Evolutionary conservation across 2,797 vertebrate genomes (phyloP).

Genomic region (Urosaurus nigricauda): DNA sequence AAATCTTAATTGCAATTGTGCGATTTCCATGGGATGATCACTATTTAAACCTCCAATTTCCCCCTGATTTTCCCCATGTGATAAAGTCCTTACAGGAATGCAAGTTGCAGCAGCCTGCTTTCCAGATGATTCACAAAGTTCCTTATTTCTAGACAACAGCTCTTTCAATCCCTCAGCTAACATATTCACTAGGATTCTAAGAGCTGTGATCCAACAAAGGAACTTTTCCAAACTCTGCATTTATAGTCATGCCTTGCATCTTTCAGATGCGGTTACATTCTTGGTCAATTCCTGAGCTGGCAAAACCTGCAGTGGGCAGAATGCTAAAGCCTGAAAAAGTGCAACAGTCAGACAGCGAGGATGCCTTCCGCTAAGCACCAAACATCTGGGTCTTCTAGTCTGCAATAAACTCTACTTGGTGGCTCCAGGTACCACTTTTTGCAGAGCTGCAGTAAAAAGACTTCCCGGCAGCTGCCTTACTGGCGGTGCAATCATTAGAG

Average conservation of each 20-base stretch:
- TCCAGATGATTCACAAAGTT: neutral
- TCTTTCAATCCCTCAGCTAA: neutral
- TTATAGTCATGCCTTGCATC: too few species aligned
- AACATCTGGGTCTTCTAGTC: neutral
- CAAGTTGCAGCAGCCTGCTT: too few species aligned
- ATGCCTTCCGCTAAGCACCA: neutral
- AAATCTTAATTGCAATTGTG: too few species aligned
- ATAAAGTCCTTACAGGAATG: neutral
- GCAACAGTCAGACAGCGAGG: neutral
- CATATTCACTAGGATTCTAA: neutral
- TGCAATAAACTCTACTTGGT: neutral
- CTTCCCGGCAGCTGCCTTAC: neutral
- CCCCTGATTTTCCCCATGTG: too few species aligned
- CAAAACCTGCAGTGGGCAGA: neutral
- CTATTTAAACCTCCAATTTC: too few species aligned
- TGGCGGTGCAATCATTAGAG: neutral
- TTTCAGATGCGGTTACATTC: too few species aligned
- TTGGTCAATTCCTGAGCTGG: neutral
- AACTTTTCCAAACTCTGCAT: too few species aligned
- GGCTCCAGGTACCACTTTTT: slow-evolving; percentile 3
- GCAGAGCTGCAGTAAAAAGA: neutral
- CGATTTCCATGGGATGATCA: too few species aligned
- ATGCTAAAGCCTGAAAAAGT: too few species aligned
- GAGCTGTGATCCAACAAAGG: too few species aligned
- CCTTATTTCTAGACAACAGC: neutral